phyloP scores from a whole-genome alignment of 2,888 invertebrate species.

The Nephrocerus scutellatus region DNA sequence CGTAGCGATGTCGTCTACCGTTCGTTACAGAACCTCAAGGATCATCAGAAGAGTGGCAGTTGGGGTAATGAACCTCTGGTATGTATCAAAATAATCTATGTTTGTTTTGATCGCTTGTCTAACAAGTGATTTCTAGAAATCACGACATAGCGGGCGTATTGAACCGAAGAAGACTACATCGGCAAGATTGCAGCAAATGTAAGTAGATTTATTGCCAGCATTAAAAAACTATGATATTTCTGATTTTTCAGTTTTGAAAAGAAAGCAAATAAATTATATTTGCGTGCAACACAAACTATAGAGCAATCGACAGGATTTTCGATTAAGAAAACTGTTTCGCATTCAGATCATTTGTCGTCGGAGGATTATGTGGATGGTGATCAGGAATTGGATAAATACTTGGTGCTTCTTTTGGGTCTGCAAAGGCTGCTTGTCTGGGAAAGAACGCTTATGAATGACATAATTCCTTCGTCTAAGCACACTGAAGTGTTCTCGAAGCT shows the following conservation, averaged over 20 bases:
- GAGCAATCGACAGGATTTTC: slow-evolving; percentile 76
- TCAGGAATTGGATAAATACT: slow-evolving; percentile 76
- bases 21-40: slow-evolving; percentile 68
- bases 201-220: slow-evolving; percentile 26
- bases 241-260: slow-evolving; percentile 57
- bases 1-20: slow-evolving; percentile 69
- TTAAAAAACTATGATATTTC: not conserved
- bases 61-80: slow-evolving; percentile 69
- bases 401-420: slow-evolving; percentile 73
- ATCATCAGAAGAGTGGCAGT: slow-evolving; percentile 71
- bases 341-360: slow-evolving; percentile 42
- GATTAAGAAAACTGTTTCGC: slow-evolving; percentile 52
- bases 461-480: slow-evolving; percentile 74
- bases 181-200: slow-evolving; percentile 76
- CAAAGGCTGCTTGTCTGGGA: slow-evolving; percentile 84
- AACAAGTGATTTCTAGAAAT: slow-evolving; percentile 31
- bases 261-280: slow-evolving; percentile 75
- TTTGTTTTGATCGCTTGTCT: slow-evolving; percentile 2
- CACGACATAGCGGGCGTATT: slow-evolving; percentile 54
- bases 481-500: slow-evolving; percentile 77
- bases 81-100: slow-evolving; percentile 32
- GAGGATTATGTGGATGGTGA: slow-evolving; percentile 55
- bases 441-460: slow-evolving; percentile 71
- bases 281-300: slow-evolving; percentile 74
- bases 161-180: slow-evolving; percentile 74